Evolutionary conservation across 2,797 vertebrate species (phyloP).

Genomic region (Champsocephalus esox): DNA sequence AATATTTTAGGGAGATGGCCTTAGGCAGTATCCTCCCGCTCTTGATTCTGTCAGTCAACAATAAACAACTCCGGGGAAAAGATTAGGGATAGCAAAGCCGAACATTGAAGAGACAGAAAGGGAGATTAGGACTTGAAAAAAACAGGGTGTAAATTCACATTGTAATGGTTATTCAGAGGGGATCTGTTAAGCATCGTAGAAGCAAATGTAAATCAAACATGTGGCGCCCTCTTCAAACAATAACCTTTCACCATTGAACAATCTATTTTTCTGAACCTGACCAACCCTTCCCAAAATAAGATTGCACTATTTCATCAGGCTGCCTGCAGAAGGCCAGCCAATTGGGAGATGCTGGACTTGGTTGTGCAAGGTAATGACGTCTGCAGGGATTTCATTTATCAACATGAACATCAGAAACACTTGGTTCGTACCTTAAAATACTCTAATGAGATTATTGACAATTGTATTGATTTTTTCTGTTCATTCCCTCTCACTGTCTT

Average conservation of each 20-base stretch:
- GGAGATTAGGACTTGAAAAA: conserved; percentile 28
- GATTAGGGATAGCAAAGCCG: not conserved
- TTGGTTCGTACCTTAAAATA: not conserved
- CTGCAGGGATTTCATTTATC: conserved; percentile 32
- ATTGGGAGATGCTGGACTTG: conserved; percentile 21
- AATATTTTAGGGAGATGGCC: conserved; percentile 44
- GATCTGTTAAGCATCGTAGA: conserved; percentile 18
- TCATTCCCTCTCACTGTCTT: not conserved
- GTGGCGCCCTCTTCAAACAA: not conserved
- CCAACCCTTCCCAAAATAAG: conserved; percentile 64
- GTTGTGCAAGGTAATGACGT: conserved; percentile 46
- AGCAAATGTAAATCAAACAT: conserved; percentile 3
- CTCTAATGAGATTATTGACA: conserved; percentile 14
- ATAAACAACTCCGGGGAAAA: not conserved
- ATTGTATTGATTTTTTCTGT: not conserved
- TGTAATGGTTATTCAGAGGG: conserved; percentile 30
- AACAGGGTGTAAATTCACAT: conserved; percentile 1
- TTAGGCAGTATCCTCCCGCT: conserved; percentile 29
- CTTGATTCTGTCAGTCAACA: conserved; percentile 26
- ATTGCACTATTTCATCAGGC: conserved; percentile 45
- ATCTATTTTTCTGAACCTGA: conserved; percentile 31
- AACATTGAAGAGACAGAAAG: not conserved
- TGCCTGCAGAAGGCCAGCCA: conserved; percentile 3
- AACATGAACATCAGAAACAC: conserved; percentile 11
- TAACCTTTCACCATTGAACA: conserved; percentile 7